phyloP scores from a whole-genome alignment of 2,797 vertebrate genomes.

The Oreochromis grahami region DNA sequence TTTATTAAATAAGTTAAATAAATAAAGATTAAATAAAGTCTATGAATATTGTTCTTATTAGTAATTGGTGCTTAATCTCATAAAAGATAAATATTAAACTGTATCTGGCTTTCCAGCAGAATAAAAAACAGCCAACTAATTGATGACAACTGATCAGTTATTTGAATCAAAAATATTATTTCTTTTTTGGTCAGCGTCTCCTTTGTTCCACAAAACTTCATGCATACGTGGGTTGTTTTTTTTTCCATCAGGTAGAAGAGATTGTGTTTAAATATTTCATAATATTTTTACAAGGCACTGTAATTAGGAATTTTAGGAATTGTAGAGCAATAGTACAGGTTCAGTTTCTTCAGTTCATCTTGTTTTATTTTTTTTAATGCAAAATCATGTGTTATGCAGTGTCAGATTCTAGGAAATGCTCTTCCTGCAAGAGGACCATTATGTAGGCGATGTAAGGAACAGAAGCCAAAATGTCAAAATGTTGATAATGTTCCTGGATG shows the following conservation, averaged over 20 bases:
- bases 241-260: neutral
- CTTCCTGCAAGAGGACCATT: neutral
- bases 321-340: neutral
- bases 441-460: neutral
- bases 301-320: neutral
- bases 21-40: neutral
- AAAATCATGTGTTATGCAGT: neutral
- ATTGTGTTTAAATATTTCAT: neutral
- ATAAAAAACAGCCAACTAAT: neutral
- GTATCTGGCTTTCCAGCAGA: neutral
- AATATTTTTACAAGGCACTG: neutral
- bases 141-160: neutral
- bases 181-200: neutral
- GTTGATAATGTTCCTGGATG: neutral
- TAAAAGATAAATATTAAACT: neutral
- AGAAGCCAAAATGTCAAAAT: neutral
- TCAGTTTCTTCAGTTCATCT: neutral
- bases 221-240: neutral
- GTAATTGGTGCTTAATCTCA: neutral
- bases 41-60: neutral
- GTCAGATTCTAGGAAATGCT: constrained; percentile 45
- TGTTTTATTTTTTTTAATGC: neutral
- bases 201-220: neutral
- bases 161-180: neutral
- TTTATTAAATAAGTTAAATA: neutral